These are phyloP conservation scores for Pheosia gnoma DNA, from an alignment of 2,888 invertebrate species.

Conservation along the genomic window DNA sequence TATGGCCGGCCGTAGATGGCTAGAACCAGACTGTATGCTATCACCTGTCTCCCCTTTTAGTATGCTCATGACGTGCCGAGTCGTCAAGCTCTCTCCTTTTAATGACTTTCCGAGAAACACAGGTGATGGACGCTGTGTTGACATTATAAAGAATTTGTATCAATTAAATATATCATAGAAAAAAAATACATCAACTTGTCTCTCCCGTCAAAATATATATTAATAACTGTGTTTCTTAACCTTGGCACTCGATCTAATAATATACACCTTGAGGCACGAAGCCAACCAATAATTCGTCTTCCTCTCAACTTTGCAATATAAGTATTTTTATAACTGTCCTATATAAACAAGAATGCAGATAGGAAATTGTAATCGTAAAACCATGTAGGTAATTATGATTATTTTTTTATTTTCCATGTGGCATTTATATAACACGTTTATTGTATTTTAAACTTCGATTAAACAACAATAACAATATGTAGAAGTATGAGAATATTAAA, in stretches of 20 bases:
- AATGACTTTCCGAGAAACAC: slow-evolving; percentile 56
- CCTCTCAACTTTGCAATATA: slow-evolving; percentile 13
- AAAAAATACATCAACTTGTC: slow-evolving; percentile 7
- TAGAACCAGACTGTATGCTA: slow-evolving; percentile 58
- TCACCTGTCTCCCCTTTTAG: slow-evolving; percentile 65
- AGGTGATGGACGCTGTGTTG: slow-evolving; percentile 23
- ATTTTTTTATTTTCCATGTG: too few species aligned
- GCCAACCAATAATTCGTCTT: slow-evolving; percentile 33
- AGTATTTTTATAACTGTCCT: not conserved
- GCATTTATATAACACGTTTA: too few species aligned
- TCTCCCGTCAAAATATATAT: slow-evolving; percentile 25
- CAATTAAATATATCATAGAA: not conserved
- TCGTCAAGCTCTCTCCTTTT: slow-evolving; percentile 68
- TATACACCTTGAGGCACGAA: slow-evolving; percentile 32
- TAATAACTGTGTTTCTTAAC: slow-evolving; percentile 33
- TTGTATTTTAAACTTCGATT: too few species aligned
- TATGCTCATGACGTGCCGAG: slow-evolving; percentile 48
- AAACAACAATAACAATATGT: too few species aligned
- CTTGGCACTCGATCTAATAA: slow-evolving; percentile 47
- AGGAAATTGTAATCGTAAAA: slow-evolving; percentile 4
- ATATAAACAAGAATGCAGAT: slow-evolving; percentile 9
- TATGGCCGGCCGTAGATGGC: slow-evolving; percentile 36
- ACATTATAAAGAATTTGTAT: slow-evolving; percentile 14
- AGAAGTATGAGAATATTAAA: too few species aligned
- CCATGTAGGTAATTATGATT: not conserved